Evolutionary conservation across 1,140 invertebrate genomes (phyloP).

Genomic region (Lerema accius): DNA sequence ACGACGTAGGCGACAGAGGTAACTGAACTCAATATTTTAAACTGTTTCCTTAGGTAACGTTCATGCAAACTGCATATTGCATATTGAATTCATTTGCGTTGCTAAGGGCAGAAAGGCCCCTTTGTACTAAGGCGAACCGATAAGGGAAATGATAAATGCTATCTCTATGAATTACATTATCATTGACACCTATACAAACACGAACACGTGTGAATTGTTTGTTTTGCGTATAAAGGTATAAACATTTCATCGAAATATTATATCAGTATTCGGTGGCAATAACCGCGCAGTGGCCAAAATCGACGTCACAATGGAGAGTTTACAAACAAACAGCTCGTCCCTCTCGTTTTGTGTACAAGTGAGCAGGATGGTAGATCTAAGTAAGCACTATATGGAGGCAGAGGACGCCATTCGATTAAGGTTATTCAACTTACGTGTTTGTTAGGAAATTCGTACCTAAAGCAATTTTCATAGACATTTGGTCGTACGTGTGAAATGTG

Average conservation of each 20-base stretch:
- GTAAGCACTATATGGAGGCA: slow-evolving; percentile 38
- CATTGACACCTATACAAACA: slow-evolving; percentile 47
- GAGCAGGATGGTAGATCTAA: slow-evolving; percentile 43
- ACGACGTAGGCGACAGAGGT: slow-evolving; percentile 61
- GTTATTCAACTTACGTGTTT: slow-evolving; percentile 67
- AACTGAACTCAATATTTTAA: slow-evolving; percentile 45
- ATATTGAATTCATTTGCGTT: slow-evolving; percentile 29
- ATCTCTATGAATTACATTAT: no score
- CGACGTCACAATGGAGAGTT: slow-evolving; percentile 57
- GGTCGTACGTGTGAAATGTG: slow-evolving; percentile 19
- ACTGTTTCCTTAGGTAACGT: slow-evolving; percentile 27
- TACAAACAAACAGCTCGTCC: slow-evolving; percentile 71
- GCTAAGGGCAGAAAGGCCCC: neutral
- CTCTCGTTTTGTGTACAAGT: slow-evolving; percentile 39
- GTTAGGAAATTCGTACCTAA: slow-evolving; percentile 39
- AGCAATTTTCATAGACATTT: slow-evolving; percentile 50
- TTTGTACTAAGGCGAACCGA: neutral
- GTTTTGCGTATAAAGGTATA: slow-evolving; percentile 19
- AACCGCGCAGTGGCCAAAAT: slow-evolving; percentile 41
- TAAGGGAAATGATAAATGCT: no score
- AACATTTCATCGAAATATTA: slow-evolving; percentile 21
- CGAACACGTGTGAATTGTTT: slow-evolving; percentile 38
- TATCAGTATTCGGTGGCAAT: slow-evolving; percentile 31
- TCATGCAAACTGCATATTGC: slow-evolving; percentile 26
- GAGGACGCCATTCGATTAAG: slow-evolving; percentile 53